Conservation (phyloP, 2,113 vertebrate genomes). For the Lamprotornis superbus region DNA sequence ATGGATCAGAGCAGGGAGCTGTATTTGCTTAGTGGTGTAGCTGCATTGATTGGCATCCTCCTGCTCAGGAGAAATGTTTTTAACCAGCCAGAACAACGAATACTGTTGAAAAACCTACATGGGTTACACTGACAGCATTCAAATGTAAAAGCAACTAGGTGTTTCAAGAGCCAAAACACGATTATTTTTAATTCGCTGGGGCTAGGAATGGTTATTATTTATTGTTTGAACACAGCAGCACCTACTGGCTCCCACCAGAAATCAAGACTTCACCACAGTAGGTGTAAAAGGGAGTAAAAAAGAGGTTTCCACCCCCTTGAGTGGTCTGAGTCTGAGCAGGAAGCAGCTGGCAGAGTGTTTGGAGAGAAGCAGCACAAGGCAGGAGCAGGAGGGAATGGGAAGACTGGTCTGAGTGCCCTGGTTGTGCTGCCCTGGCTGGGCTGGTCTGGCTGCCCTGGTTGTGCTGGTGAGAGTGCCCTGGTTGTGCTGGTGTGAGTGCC, state of each 20-base stretch:
- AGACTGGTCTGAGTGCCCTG: not conserved
- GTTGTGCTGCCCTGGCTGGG: too few species aligned
- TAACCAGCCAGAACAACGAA: slow-evolving; percentile 26
- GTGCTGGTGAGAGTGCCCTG: too few species aligned
- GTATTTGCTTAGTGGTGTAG: slow-evolving; percentile 7
- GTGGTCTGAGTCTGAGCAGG: not conserved
- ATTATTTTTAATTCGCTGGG: slow-evolving; percentile 8
- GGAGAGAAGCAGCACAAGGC: not conserved
- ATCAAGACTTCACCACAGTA: not conserved
- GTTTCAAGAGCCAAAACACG: not conserved
- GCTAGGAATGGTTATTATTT: slow-evolving; percentile 18
- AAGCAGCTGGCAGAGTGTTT: not conserved
- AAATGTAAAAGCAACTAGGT: not conserved
- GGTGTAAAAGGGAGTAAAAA: not conserved
- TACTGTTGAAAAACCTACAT: not conserved
- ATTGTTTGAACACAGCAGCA: slow-evolving; percentile 51
- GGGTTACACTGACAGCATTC: not conserved
- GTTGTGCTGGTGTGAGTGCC: too few species aligned
- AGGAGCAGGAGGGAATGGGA: not conserved
- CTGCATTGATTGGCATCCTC: slow-evolving; percentile 26
- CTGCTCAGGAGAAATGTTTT: slow-evolving; percentile 13
- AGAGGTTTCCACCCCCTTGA: not conserved
- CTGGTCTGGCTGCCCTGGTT: too few species aligned
- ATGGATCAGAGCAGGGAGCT: not conserved
- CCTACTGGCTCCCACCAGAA: slow-evolving; percentile 36